phyloP scores from a whole-genome alignment of 92 coral and sea anemone species.

The Diadumene lineata region DNA sequence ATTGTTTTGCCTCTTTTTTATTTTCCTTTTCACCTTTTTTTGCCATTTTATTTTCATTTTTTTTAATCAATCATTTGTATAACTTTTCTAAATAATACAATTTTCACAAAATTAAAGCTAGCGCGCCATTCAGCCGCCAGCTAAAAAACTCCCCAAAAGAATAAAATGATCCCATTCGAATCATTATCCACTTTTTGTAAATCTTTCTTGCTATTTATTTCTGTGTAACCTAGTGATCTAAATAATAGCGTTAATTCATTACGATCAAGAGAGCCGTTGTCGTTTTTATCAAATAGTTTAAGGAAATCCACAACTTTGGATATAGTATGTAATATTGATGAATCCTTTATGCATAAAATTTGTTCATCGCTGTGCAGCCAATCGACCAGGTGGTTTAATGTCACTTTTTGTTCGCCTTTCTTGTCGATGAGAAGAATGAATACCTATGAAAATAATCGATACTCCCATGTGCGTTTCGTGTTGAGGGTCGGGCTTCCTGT shows the following conservation, averaged over 20 bases:
- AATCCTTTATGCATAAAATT: conserved; percentile 32
- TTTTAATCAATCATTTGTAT: no score
- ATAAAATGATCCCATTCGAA: conserved; percentile 65
- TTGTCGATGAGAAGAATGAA: conserved; percentile 59
- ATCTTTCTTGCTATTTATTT: conserved; percentile 42
- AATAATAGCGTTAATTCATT: conserved; percentile 51
- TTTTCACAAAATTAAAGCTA: conserved; percentile 4
- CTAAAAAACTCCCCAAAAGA: conserved; percentile 71
- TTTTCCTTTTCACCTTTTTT: no score
- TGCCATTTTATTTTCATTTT: no score
- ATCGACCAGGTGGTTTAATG: conserved; percentile 45
- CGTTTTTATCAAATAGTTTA: conserved; percentile 61
- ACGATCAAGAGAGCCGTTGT: conserved; percentile 61
- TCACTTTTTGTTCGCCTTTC: conserved; percentile 57
- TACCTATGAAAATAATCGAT: conserved; percentile 5
- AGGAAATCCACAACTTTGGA: conserved; percentile 58
- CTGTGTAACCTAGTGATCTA: conserved; percentile 55
- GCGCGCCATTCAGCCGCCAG: conserved; percentile 75
- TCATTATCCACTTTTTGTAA: conserved; percentile 54
- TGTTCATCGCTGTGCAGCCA: conserved; percentile 71
- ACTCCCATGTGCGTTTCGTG: no score
- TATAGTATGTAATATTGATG: conserved; percentile 34
- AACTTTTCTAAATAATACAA: no score
- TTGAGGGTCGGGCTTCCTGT: no score
- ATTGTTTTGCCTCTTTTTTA: no score